Percentiles rank a stretch among this genome's conserved stretches.
These are phyloP conservation scores for Luscinia megarhynchos DNA, from an alignment of 2,797 vertebrate species.

Conservation along the genomic window DNA sequence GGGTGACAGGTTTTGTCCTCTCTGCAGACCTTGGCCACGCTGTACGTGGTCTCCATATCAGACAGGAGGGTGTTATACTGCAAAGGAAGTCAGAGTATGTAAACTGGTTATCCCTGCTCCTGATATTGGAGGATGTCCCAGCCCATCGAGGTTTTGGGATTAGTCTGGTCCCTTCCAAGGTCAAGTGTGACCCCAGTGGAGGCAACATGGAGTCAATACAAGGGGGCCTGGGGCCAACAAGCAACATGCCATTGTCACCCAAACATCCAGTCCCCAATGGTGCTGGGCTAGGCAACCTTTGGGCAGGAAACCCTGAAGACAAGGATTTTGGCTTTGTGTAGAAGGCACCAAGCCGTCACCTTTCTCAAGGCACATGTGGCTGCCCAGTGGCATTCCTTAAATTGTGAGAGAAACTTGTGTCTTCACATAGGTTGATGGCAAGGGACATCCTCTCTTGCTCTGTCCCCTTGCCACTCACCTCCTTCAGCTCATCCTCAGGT, in stretches of 20 bases:
- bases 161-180: not conserved
- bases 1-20: constrained; percentile 77
- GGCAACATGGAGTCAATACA: not conserved
- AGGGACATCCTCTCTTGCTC: not conserved
- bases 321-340: not conserved
- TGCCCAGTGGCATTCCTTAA: not conserved
- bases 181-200: not conserved
- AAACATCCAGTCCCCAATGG: not conserved
- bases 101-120: not conserved
- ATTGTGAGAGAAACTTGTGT: not conserved
- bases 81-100: not conserved
- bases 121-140: not conserved
- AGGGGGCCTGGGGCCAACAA: not conserved
- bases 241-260: not conserved
- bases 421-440: not conserved
- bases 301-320: not conserved
- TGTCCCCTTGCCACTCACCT: constrained; percentile 78
- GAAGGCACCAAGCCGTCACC: not conserved
- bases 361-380: not conserved
- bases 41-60: constrained; percentile 94
- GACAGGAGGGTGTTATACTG: constrained; percentile 92
- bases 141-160: not conserved
- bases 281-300: not conserved
- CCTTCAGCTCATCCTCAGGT: constrained; percentile 80
- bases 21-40: constrained; percentile 88